A percentile compares a stretch with the other conserved stretches of the same genome.
These are phyloP conservation scores for Volucella bombylans DNA, from an alignment of 2,888 invertebrate genomes.

Conservation along the genomic window DNA sequence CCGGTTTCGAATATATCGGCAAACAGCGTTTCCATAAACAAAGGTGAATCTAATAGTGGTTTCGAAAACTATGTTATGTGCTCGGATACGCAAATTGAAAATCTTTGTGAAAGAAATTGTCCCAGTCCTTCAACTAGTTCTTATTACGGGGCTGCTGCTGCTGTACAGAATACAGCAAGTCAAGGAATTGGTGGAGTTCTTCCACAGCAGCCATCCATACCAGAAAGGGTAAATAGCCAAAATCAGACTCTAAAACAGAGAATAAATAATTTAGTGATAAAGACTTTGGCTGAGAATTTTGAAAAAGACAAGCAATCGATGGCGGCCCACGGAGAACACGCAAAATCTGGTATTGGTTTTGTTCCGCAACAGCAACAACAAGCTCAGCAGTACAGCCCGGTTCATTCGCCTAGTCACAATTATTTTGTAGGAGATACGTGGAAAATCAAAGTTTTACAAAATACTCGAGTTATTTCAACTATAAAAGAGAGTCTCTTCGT, in stretches of 20 bases:
- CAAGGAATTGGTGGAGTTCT: constrained; percentile 20
- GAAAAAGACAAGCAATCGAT: constrained; percentile 82
- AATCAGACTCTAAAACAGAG: constrained; percentile 93
- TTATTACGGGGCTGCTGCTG: constrained; percentile 81
- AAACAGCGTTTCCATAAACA: constrained; percentile 75
- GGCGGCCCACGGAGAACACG: constrained; percentile 75
- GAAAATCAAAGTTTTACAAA: constrained; percentile 91
- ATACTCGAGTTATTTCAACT: constrained; percentile 91
- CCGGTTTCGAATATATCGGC: constrained; percentile 79
- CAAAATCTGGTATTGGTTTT: constrained; percentile 71
- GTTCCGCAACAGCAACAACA: constrained; percentile 77
- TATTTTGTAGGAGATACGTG: constrained; percentile 87
- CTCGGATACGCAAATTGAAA: constrained; percentile 81
- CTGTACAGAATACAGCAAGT: constrained; percentile 51
- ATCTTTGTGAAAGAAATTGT: constrained; percentile 82
- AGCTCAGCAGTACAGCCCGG: constrained; percentile 77
- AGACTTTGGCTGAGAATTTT: constrained; percentile 94
- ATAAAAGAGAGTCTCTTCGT: constrained; percentile 90
- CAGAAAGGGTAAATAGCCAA: constrained; percentile 79
- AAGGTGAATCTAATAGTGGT: constrained; percentile 81
- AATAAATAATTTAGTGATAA: constrained; percentile 93
- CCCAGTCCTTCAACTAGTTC: constrained; percentile 85
- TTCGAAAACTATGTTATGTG: constrained; percentile 82
- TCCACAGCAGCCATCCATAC: constrained; percentile 78
- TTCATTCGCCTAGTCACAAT: constrained; percentile 80